These are phyloP conservation scores for Machimus rusticus DNA, from an alignment of 2,888 invertebrate species.

Conservation along the genomic window DNA sequence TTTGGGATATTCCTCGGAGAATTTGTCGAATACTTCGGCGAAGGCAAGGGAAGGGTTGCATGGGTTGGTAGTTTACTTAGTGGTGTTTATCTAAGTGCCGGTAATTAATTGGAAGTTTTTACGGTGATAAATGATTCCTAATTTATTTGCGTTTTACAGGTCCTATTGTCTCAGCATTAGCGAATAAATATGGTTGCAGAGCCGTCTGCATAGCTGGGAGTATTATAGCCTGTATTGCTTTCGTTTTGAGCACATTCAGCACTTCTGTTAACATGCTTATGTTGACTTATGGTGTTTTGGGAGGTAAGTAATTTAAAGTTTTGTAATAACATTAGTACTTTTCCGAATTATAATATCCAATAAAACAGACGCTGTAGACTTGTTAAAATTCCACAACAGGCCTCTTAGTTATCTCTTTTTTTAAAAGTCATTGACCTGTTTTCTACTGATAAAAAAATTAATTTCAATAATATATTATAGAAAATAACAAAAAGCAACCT, in stretches of 20 bases:
- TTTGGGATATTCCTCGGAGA: conserved; percentile 92
- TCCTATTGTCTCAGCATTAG: conserved; percentile 92
- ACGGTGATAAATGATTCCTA: not conserved
- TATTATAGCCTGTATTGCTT: conserved; percentile 82
- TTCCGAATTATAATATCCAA: no score
- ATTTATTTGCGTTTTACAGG: conserved; percentile 65
- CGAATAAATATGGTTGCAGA: conserved; percentile 95
- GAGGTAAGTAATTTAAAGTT: conserved; percentile 70
- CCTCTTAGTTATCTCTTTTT: not conserved
- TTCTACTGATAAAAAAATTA: not conserved
- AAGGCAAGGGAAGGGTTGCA: conserved; percentile 86
- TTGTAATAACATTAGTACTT: not conserved
- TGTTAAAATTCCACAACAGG: not conserved
- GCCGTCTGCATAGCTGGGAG: conserved; percentile 93
- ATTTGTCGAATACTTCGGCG: conserved; percentile 81
- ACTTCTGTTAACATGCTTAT: conserved; percentile 88
- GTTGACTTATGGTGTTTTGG: conserved; percentile 90
- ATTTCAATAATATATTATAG: not conserved
- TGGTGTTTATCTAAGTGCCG: conserved; percentile 94
- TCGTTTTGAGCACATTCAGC: conserved; percentile 87
- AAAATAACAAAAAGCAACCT: not conserved
- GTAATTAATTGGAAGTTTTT: conserved; percentile 60
- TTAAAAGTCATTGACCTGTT: not conserved
- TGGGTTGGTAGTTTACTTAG: conserved; percentile 95
- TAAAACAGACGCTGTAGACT: not conserved